Base-by-base conservation (phyloP, 2,888 invertebrate species). In the Eristalis tenax region DNA sequence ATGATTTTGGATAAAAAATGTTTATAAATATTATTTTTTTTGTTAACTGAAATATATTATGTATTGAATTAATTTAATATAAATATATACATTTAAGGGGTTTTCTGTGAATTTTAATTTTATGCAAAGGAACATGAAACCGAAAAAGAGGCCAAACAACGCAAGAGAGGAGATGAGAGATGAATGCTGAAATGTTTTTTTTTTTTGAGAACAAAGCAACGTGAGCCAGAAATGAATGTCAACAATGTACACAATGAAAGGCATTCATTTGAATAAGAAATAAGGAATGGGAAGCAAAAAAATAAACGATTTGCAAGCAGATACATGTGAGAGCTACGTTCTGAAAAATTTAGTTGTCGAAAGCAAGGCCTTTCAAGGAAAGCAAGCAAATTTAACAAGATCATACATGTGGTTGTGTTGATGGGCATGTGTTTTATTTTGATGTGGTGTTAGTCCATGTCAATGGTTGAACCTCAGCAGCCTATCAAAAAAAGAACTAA, bases 121-220 rank as follows among this genome's bases (percentile, higher is more conserved):
- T 4, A 50, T 75, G 86, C 78, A 83, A 86, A 81, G 13, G 32
- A 79, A 69, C 69, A 18, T 23, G 11, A 11, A 68, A 59, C 26
- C 26, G 13, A 64, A 68, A 56, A 69, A 70, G 70, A 70, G 10
- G 59, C 77, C 69, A 78, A 63, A 73, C 61, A 70, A 81, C 56
- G 82, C 86, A 86, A 79, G 82, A 32, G 73, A 43, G 73, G 43
- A 40, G 64, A 78, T 82, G 83, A 74, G 83, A 74, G 66, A 75
- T 86, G 73, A 59, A 66, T 68, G 38, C 63, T 70, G 70, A 11
- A 38, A 50, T 74, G 57, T 26, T 40, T 13, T 10, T 43, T 59
- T 66, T 61, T 23, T 40, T 66, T 38, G 22, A 26, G 26, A 23
- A 13, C 56, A 57, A n/a, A 68, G 35, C 59, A 38, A 63, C 10